Base-by-base conservation (phyloP, 1,140 invertebrate species). In the Geopemphigus sp. region DNA sequence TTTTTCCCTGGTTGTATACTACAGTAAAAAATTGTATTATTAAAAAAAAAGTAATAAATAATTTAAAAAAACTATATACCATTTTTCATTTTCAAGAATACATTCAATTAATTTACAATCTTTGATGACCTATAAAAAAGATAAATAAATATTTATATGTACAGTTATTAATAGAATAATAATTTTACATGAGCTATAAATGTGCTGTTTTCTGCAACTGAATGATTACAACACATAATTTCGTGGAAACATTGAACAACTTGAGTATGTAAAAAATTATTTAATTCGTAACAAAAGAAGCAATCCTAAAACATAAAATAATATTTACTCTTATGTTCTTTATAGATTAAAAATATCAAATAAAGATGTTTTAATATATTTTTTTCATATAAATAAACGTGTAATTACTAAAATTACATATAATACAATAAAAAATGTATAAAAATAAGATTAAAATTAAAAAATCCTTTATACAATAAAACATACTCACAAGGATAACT, bases 181-280 rank as follows among this genome's bases (percentile, higher is more conserved):
- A 1, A 17, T 63, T n/a, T 78, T 63, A 78, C 74, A 14, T 78
- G 74, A 53, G 74, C 74, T 45, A 78, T 78, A 63, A 78, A 78
- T 47, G 74, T 61, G 19, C 74, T 78, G 22, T 78, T 78, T 63
- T 78, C 74, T 50, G 57, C 74, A 47, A 78, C 5, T 50, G 74
- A 78, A 78, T 78, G 74, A 45, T 78, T 78, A 63, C 57, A 78
- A 50, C 57, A 78, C 74, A 78, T 78, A 26, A 78, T 22, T 50
- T 78, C 74, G 50, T 78, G 74, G 57, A 78, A 78, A 17, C 74
- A 78, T 50, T 78, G 57, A 24, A 63, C 74, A 8, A 78, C 74
- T 78, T 78, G 74, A 24, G 74, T 78, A 61, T 78, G 74, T 2
- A 78, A 22, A 50, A 78, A 78, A 78, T 78, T 78, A 78, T 78